phyloP scores from a whole-genome alignment of 1,140 invertebrate genomes.

The Dendroctonus ponderosae region DNA sequence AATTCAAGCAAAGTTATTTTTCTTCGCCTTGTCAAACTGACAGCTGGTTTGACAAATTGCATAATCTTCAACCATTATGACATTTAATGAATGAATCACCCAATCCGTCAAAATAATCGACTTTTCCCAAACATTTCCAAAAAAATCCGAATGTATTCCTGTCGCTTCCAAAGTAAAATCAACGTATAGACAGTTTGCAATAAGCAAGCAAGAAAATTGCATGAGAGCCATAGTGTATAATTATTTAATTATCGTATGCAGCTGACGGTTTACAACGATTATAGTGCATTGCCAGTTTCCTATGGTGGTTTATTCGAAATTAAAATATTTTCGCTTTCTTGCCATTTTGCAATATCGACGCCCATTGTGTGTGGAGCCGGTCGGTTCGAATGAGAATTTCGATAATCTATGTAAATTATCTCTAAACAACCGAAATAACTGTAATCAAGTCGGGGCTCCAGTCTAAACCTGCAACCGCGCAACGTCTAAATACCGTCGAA shows the following conservation, averaged over 20 bases:
- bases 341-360: background rate
- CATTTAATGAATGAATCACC: no score
- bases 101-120: no score
- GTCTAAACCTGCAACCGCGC: conserved; percentile 1
- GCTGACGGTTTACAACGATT: conserved; percentile 7
- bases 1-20: no score
- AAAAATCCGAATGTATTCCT: no score
- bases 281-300: conserved; percentile 7
- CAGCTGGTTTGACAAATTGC: no score
- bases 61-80: no score
- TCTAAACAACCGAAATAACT: conserved; percentile 10
- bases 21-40: no score
- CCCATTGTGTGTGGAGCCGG: no score
- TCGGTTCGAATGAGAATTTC: background rate
- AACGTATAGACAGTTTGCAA: no score
- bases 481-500: background rate
- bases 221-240: conserved; percentile 1
- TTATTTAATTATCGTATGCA: conserved; percentile 19
- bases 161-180: no score
- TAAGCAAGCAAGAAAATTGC: background rate
- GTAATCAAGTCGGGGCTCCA: conserved; percentile 16
- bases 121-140: no score
- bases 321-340: background rate
- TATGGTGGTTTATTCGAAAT: background rate
- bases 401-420: conserved; percentile 22